These are phyloP conservation scores for Camelus dromedarius DNA, from an alignment of 2,113 vertebrate species.

Conservation along the genomic window DNA sequence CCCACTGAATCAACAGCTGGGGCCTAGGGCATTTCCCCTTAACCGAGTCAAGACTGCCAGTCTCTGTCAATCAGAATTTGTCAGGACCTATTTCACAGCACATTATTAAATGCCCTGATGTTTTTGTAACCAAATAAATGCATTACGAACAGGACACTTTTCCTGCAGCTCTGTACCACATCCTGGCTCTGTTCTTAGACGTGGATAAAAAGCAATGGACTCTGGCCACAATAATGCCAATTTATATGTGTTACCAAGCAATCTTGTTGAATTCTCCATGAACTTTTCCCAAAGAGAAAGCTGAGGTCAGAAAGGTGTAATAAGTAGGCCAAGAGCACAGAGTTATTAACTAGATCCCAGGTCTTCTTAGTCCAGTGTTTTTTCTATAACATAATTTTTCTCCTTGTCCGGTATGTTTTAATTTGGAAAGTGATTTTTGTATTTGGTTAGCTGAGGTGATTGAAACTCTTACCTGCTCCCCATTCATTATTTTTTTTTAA, in stretches of 20 bases:
- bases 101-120: conserved; percentile 68
- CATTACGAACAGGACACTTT: conserved; percentile 72
- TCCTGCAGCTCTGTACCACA: conserved; percentile 60
- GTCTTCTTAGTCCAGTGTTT: background rate
- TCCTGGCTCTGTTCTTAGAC: conserved; percentile 72
- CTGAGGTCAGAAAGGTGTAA: background rate
- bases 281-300: background rate
- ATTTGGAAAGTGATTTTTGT: background rate
- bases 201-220: conserved; percentile 52
- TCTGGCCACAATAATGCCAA: conserved; percentile 17
- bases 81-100: conserved; percentile 57
- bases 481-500: background rate
- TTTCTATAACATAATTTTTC: background rate
- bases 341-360: background rate
- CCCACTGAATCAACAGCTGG: conserved; percentile 24
- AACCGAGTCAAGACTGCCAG: conserved; percentile 44
- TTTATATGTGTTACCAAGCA: background rate
- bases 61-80: conserved; percentile 58
- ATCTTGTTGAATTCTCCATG: background rate
- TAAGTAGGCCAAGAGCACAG: background rate
- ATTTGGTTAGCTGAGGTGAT: background rate
- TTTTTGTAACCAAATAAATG: conserved; percentile 75
- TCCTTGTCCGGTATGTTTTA: background rate
- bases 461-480: background rate
- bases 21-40: conserved; percentile 39